Conservation (phyloP, 2,888 invertebrate species). For the Habrosyne pyritoides region DNA sequence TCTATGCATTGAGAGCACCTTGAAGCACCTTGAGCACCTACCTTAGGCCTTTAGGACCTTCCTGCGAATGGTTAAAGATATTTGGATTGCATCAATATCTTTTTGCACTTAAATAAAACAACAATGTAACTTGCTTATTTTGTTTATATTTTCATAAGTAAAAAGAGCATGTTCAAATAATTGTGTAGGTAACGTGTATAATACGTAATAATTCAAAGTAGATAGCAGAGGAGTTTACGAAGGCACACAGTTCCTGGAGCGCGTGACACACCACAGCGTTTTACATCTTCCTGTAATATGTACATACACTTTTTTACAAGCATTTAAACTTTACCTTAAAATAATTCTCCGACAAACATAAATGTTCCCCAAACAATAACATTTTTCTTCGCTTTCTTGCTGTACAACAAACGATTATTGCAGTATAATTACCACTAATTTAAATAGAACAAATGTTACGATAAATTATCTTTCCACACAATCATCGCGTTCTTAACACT, state of each 20-base stretch:
- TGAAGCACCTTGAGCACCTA: no score
- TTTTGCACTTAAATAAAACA: conserved; percentile 20
- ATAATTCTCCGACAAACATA: conserved; percentile 32
- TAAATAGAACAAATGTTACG: conserved; percentile 32
- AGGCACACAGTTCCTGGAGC: conserved; percentile 43
- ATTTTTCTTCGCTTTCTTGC: conserved; percentile 30
- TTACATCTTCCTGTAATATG: conserved; percentile 22
- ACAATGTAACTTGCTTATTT: conserved; percentile 27
- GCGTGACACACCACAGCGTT: conserved; percentile 1
- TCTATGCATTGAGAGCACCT: no score
- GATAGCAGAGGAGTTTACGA: conserved; percentile 42
- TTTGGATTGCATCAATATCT: no score
- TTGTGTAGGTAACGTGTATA: conserved; percentile 39
- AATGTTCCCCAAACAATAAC: conserved; percentile 33
- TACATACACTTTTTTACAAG: conserved; percentile 37
- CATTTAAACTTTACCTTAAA: conserved; percentile 11
- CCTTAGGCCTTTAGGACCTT: no score
- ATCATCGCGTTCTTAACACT: conserved; percentile 43
- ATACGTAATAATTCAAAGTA: conserved; percentile 37
- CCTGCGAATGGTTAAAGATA: no score
- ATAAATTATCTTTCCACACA: conserved; percentile 33
- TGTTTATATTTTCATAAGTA: conserved; percentile 49
- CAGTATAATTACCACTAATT: conserved; percentile 32
- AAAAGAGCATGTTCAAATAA: conserved; percentile 48
- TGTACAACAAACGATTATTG: conserved; percentile 48